A percentile compares a stretch with the other conserved stretches of the same genome.
Evolutionary conservation across 2,888 invertebrate genomes (phyloP).

Genomic region (Lissonota sp.): DNA sequence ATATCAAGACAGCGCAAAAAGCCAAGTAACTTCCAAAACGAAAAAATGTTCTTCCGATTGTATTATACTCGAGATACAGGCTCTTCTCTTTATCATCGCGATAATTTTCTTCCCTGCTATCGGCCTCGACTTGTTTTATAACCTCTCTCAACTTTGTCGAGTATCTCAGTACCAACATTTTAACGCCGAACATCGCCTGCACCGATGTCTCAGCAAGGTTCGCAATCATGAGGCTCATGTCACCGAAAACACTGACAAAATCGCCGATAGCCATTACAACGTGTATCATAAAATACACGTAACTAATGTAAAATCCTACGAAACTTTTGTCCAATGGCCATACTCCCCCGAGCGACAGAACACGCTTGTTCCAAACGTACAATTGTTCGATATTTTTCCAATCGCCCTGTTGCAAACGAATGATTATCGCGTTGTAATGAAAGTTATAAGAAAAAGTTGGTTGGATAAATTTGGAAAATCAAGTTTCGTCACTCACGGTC

Average conservation of each 20-base stretch:
- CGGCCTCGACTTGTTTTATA: slow-evolving; percentile 25
- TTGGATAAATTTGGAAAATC: neutral
- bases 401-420: slow-evolving; percentile 4
- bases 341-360: slow-evolving; percentile 45
- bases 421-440: neutral
- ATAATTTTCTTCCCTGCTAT: slow-evolving; percentile 18
- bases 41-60: slow-evolving; percentile 42
- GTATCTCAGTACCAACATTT: slow-evolving; percentile 50
- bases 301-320: slow-evolving; percentile 39
- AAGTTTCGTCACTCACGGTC: slow-evolving; percentile 9
- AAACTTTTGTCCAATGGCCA: slow-evolving; percentile 47
- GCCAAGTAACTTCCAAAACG: slow-evolving; percentile 33
- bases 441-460: slow-evolving; percentile 3
- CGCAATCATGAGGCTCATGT: slow-evolving; percentile 49
- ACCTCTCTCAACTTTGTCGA: slow-evolving; percentile 20
- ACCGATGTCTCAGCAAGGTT: slow-evolving; percentile 51
- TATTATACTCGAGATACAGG: slow-evolving; percentile 41
- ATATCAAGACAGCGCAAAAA: slow-evolving; percentile 18
- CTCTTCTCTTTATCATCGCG: slow-evolving; percentile 27
- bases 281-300: slow-evolving; percentile 44
- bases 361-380: slow-evolving; percentile 40
- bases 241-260: slow-evolving; percentile 46
- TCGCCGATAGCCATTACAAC: slow-evolving; percentile 43
- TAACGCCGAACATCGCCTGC: slow-evolving; percentile 40
- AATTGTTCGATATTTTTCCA: slow-evolving; percentile 39